A percentile compares a stretch with the other conserved stretches of the same genome.
Conservation (phyloP, 2,888 invertebrate genomes). For the Auanema sp. region DNA sequence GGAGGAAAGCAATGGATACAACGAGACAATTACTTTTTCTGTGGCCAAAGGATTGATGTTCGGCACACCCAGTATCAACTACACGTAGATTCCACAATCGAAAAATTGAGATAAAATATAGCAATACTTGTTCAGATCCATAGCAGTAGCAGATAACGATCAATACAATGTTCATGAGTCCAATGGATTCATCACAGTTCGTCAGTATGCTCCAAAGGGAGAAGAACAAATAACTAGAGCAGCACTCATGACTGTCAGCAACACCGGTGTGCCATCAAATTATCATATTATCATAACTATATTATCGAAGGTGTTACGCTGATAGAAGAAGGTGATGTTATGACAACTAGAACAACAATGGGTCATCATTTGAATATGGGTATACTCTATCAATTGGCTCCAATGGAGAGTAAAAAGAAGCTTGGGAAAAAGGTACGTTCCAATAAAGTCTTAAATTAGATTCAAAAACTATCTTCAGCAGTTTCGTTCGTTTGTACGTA, state of each 20-base stretch:
- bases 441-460: neutral
- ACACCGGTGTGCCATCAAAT: conserved; percentile 22
- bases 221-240: conserved; percentile 21
- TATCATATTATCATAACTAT: neutral
- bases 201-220: conserved; percentile 37
- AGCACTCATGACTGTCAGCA: conserved; percentile 36
- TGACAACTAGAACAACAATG: conserved; percentile 25
- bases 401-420: conserved; percentile 6
- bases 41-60: conserved; percentile 41
- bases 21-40: conserved; percentile 41
- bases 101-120: neutral
- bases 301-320: conserved; percentile 28
- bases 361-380: conserved; percentile 29
- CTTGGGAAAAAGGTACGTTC: conserved; percentile 22
- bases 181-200: conserved; percentile 42
- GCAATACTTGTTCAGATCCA: conserved; percentile 23
- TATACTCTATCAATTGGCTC: conserved; percentile 24
- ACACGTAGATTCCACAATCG: conserved; percentile 30
- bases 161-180: conserved; percentile 32
- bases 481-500: conserved; percentile 36
- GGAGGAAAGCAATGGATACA: conserved; percentile 28
- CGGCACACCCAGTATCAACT: conserved; percentile 46
- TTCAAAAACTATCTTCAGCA: conserved; percentile 16
- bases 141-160: conserved; percentile 29
- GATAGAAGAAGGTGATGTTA: conserved; percentile 43